Evolutionary conservation across 2,888 invertebrate genomes (phyloP).

Genomic region (Nemapogon koenigi): DNA sequence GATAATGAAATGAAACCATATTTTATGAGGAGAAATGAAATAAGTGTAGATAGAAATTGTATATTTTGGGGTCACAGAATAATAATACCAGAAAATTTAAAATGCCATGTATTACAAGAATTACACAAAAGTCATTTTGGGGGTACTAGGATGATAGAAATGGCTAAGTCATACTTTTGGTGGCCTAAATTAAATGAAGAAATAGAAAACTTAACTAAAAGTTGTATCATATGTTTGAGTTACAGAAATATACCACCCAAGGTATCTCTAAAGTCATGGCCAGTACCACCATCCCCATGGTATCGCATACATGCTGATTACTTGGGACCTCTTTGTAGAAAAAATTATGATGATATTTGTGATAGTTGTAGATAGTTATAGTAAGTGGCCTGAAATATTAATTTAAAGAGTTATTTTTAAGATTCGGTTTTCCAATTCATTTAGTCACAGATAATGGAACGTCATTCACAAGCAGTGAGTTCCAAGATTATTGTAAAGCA

Average conservation of each 20-base stretch:
- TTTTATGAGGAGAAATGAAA: no score
- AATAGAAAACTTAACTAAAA: conserved; percentile 10
- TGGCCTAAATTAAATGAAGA: conserved; percentile 11
- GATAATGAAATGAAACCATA: conserved; percentile 6
- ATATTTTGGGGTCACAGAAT: no score
- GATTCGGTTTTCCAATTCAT: conserved; percentile 12
- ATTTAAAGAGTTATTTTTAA: conserved; percentile 7
- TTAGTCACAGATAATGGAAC: no score
- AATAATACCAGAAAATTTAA: no score
- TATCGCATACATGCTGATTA: conserved; percentile 18
- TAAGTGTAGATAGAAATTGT: no score
- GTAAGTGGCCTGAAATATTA: conserved; percentile 13
- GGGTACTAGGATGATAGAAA: conserved; percentile 11
- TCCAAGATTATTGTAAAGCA: conserved; percentile 15
- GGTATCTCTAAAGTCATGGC: conserved; percentile 15
- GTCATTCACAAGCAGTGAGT: conserved; percentile 15
- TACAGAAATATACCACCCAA: no score
- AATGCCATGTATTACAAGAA: no score
- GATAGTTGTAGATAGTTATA: conserved; percentile 12
- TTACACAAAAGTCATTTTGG: no score
- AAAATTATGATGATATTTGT: conserved; percentile 18
- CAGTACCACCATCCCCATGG: conserved; percentile 14
- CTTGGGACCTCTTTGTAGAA: conserved; percentile 15
- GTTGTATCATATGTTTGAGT: conserved; percentile 11
- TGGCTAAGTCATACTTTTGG: conserved; percentile 11